phyloP scores from a whole-genome alignment of 2,888 invertebrate species.

The Caenorhabditis macrosperma region DNA sequence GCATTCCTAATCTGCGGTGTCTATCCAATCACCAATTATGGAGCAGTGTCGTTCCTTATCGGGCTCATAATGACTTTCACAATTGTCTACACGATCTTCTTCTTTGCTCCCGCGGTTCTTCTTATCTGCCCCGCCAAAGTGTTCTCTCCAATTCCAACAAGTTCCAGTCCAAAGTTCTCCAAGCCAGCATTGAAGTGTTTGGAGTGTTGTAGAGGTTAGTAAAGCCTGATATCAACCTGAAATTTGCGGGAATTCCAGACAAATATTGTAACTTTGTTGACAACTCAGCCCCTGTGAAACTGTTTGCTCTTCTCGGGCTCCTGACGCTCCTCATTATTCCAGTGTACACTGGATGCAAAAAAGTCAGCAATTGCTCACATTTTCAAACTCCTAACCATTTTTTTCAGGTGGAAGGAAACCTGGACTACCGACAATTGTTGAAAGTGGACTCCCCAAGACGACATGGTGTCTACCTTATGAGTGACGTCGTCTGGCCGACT shows the following conservation, averaged over 20 bases:
- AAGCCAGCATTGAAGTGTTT: slow-evolving; percentile 16
- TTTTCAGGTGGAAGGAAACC: slow-evolving; percentile 56
- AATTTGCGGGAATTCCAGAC: slow-evolving; percentile 8
- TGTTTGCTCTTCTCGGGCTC: slow-evolving; percentile 4
- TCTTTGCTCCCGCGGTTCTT: slow-evolving; percentile 56
- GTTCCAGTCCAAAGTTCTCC: background rate
- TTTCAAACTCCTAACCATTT: background rate
- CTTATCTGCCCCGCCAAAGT: slow-evolving; percentile 42
- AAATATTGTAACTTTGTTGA: slow-evolving; percentile 31
- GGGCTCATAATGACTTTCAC: slow-evolving; percentile 44
- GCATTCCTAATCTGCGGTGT: slow-evolving; percentile 53
- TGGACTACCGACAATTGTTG: slow-evolving; percentile 64
- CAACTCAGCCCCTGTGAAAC: slow-evolving; percentile 10
- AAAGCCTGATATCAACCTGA: background rate
- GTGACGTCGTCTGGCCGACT: slow-evolving; percentile 70
- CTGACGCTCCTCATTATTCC: slow-evolving; percentile 8
- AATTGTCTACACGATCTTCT: slow-evolving; percentile 56
- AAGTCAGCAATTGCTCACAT: background rate
- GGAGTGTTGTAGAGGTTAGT: slow-evolving; percentile 18
- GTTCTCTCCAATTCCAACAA: slow-evolving; percentile 33
- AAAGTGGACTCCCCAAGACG: slow-evolving; percentile 49
- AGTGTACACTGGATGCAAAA: slow-evolving; percentile 22
- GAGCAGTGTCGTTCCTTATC: slow-evolving; percentile 59
- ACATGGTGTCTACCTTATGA: slow-evolving; percentile 67
- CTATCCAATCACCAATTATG: slow-evolving; percentile 60